Conservation (phyloP, 2,797 vertebrate species). For the Parauchenoglanis ngamensis region DNA sequence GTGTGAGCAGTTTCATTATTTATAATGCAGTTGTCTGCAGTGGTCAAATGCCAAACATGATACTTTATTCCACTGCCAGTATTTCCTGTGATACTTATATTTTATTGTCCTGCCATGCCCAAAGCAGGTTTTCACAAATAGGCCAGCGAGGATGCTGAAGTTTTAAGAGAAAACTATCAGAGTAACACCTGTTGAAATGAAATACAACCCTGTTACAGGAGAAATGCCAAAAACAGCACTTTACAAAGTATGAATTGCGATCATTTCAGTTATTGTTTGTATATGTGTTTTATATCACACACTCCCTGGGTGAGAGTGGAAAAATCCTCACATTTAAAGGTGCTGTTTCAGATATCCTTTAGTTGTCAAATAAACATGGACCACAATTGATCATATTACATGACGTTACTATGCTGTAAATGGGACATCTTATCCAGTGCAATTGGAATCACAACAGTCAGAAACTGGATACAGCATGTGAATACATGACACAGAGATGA, state of each 20-base stretch:
- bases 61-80: not conserved
- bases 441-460: constrained; percentile 14
- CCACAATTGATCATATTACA: constrained; percentile 61
- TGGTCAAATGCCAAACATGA: not conserved
- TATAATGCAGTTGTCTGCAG: not conserved
- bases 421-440: constrained; percentile 49
- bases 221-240: constrained; percentile 27
- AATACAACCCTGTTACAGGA: constrained; percentile 42
- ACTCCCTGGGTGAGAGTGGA: not conserved
- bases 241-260: not conserved
- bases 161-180: constrained; percentile 49
- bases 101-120: constrained; percentile 53
- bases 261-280: not conserved
- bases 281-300: not conserved
- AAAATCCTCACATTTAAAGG: not conserved
- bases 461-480: constrained; percentile 7
- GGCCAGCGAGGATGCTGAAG: constrained; percentile 43
- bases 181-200: constrained; percentile 63
- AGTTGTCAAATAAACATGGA: constrained; percentile 61
- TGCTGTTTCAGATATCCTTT: constrained; percentile 60
- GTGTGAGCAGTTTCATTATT: not conserved
- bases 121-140: constrained; percentile 42
- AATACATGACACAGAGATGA: constrained; percentile 17
- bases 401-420: constrained; percentile 50
- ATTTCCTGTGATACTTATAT: constrained; percentile 53